phyloP scores from a whole-genome alignment of 2,888 invertebrate genomes.

The Cephus sareptanus region DNA sequence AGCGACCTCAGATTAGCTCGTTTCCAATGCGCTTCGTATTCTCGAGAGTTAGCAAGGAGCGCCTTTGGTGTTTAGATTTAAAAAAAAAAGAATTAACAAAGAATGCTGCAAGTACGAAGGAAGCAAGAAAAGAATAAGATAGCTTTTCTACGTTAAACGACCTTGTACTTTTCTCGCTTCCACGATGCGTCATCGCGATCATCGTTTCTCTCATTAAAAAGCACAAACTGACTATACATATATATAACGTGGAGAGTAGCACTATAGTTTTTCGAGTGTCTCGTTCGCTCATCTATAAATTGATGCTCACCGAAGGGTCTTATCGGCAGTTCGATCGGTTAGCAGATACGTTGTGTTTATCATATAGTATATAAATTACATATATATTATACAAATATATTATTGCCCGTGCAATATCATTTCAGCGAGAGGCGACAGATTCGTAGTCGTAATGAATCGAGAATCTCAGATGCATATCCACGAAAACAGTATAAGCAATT shows the following conservation, averaged over 20 bases:
- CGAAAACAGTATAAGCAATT: slow-evolving; percentile 11
- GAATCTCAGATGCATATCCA: slow-evolving; percentile 17
- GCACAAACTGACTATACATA: background rate
- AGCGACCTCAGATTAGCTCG: background rate
- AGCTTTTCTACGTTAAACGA: background rate
- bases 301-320: background rate
- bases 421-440: slow-evolving; percentile 4
- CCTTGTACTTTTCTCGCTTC: background rate
- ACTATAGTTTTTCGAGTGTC: background rate
- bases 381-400: slow-evolving; percentile 46
- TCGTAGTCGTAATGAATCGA: slow-evolving; percentile 30
- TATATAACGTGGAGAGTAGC: background rate
- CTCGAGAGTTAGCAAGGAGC: background rate
- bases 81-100: background rate
- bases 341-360: slow-evolving; percentile 58
- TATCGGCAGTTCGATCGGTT: slow-evolving; percentile 40
- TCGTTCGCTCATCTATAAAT: background rate
- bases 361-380: slow-evolving; percentile 61
- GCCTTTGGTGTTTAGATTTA: background rate
- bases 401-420: slow-evolving; percentile 14
- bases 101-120: background rate
- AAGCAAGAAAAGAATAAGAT: background rate
- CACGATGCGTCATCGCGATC: background rate
- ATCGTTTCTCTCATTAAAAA: background rate
- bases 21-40: background rate